Evolutionary conservation across 2,113 vertebrate genomes (phyloP).

Genomic region (Megaleporinus macrocephalus): DNA sequence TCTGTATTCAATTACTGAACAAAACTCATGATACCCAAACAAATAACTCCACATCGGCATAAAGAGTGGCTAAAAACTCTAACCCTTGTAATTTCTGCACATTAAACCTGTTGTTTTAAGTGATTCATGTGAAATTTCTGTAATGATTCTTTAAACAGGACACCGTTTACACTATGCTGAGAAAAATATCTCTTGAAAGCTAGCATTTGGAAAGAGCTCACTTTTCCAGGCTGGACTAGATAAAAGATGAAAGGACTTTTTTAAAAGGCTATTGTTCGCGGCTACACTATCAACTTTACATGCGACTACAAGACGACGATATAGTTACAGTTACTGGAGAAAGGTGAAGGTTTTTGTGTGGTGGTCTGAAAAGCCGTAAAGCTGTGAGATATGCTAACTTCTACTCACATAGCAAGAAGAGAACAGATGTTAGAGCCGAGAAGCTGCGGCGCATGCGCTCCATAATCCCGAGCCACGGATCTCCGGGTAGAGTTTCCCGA

Average conservation of each 20-base stretch:
- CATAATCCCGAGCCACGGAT: constrained; percentile 68
- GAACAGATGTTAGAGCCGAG: constrained; percentile 62
- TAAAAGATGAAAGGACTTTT: not conserved
- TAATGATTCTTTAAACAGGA: not conserved
- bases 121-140: no score
- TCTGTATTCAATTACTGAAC: not conserved
- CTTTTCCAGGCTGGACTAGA: not conserved
- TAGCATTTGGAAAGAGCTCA: not conserved
- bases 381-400: constrained; percentile 56
- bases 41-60: not conserved
- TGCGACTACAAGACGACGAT: not conserved
- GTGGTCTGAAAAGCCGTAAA: constrained; percentile 21
- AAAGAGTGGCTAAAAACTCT: not conserved
- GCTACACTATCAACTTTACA: not conserved
- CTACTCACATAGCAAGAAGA: constrained; percentile 81
- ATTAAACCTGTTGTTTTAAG: not conserved
- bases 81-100: not conserved
- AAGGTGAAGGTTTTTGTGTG: constrained; percentile 19
- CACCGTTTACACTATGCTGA: not conserved
- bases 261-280: not conserved
- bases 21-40: not conserved
- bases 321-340: not conserved
- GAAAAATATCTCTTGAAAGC: not conserved
- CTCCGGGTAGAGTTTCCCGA: constrained; percentile 51
- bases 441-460: constrained; percentile 62